Evolutionary conservation across 2,113 vertebrate genomes (phyloP).

Genomic region (Camelus dromedarius): DNA sequence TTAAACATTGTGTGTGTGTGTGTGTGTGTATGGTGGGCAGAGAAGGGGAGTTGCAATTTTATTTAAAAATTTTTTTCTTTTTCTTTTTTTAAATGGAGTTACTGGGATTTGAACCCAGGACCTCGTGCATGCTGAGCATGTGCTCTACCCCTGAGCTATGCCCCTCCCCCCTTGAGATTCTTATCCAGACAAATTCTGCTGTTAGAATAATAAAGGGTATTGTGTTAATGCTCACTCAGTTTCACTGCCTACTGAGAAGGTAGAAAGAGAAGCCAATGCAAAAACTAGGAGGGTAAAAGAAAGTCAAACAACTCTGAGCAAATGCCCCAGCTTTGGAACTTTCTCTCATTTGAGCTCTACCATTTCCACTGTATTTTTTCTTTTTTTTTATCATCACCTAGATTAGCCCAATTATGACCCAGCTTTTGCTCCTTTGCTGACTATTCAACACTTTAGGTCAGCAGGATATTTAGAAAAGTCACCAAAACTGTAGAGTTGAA

Average conservation of each 20-base stretch:
- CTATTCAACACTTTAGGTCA: not conserved
- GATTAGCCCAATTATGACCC: not conserved
- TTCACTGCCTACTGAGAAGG: fast-evolving
- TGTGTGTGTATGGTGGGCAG: too few species aligned
- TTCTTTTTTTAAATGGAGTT: too few species aligned
- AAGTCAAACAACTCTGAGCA: not conserved
- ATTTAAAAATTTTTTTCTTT: too few species aligned
- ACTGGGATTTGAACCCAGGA: too few species aligned
- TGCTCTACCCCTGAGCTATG: too few species aligned
- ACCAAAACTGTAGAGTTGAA: fast-evolving
- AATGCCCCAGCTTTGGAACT: not conserved
- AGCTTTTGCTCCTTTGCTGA: not conserved
- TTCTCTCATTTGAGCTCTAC: not conserved
- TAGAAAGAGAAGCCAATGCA: not conserved
- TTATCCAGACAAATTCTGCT: not conserved
- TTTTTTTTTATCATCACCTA: not conserved
- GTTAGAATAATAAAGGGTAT: not conserved
- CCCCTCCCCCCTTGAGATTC: not conserved
- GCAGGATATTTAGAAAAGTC: not conserved
- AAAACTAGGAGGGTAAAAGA: not conserved
- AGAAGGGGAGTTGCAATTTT: too few species aligned
- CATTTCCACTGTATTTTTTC: not conserved
- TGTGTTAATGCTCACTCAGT: not conserved
- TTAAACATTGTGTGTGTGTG: too few species aligned
- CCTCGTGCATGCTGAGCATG: too few species aligned